Evolutionary conservation across 2,113 vertebrate genomes (phyloP), one percentile per base, ranked within the genome.

Genomic region (Heterotilapia buettikoferi): DNA sequence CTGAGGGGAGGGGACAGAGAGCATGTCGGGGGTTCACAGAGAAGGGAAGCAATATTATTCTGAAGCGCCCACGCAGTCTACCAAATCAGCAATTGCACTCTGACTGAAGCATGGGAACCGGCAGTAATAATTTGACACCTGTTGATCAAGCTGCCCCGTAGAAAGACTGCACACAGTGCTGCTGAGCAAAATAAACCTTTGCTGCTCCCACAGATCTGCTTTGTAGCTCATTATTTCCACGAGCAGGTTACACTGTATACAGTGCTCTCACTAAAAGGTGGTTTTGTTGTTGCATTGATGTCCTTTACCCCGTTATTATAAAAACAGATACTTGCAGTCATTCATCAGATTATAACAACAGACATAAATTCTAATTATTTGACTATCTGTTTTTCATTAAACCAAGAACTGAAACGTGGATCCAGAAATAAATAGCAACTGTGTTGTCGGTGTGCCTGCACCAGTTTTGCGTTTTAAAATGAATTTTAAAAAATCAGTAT

Each of bases 81-180:
- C 59, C 80, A 57, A 68, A 87, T 88, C 89, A 82, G 80, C 81
- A 36, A 88, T 53, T 85, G 85, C 83, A 88, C 84, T 82, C 89
- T 78, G 82, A 83, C 86, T 88, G 86, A 90, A 85, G 89, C 90
- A 87, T 89, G 91, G 83, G 90, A 93, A 93, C 92, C 89, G 26
- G 33, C 89, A 33, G 84, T 56, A 80, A 94, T 94, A 92, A 95
- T 92, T 89, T 88, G 91, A 94, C 94, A 94, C 94, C 95, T 96
- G 94, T 92, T 96, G 93, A 92, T 90, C 94, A 86, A 93, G 92
- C 88, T 24, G 86, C 80, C 73, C 85, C 90, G 89, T 16, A 66
- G 93, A 94, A 86, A 90, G 85, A 89, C 89, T 88, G 84, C 90
- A 87, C 88, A 93, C 92, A 84, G 88, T 7, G 86, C 89, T 29